These are phyloP conservation scores for Pica pica DNA, from an alignment of 2,113 vertebrate species.

Conservation along the genomic window DNA sequence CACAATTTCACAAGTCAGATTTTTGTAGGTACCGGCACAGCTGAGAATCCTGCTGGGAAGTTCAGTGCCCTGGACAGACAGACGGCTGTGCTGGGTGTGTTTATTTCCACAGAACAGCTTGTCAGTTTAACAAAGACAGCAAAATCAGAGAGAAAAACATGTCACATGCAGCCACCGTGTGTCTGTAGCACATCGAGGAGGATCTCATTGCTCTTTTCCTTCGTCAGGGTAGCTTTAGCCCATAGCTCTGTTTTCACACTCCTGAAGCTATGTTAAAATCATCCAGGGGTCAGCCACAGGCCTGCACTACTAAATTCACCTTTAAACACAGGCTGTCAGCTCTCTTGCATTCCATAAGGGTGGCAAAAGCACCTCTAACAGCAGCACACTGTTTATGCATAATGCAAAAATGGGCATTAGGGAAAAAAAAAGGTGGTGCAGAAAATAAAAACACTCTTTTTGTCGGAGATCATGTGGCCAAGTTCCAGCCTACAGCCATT, in stretches of 20 bases:
- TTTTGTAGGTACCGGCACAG: not conserved
- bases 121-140: slow-evolving; percentile 14
- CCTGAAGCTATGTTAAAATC: not conserved
- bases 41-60: not conserved
- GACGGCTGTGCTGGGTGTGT: not conserved
- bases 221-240: not conserved
- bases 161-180: not conserved
- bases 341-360: not conserved
- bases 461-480: not conserved
- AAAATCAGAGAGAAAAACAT: not conserved
- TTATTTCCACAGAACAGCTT: slow-evolving; percentile 18
- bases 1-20: not conserved
- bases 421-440: not conserved
- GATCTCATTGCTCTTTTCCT: slow-evolving; percentile 24
- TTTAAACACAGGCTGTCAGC: not conserved
- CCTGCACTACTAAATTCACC: not conserved
- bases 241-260: slow-evolving; percentile 27
- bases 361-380: not conserved
- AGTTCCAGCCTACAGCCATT: not conserved
- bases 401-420: not conserved
- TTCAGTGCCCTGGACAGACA: not conserved
- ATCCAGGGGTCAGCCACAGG: not conserved
- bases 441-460: not conserved
- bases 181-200: not conserved
- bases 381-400: not conserved